Evolutionary conservation across 2,797 vertebrate genomes (phyloP).

Genomic region (Phoebastria nigripes): DNA sequence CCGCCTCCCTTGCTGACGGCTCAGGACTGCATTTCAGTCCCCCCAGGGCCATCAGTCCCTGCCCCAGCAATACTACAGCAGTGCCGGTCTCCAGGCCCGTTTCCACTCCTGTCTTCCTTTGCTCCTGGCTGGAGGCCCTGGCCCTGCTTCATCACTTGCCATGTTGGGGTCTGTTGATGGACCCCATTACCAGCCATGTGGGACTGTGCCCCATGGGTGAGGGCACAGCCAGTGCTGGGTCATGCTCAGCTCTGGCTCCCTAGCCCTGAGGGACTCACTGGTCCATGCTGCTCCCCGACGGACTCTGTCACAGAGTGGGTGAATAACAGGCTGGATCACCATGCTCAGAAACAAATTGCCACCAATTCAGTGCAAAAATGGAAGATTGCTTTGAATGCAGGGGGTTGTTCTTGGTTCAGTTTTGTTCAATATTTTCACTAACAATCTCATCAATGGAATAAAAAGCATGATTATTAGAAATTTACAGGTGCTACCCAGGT

Average conservation of each 20-base stretch:
- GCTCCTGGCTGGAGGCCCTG: background rate
- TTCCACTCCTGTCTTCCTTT: background rate
- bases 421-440: background rate
- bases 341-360: background rate
- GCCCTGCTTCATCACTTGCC: background rate
- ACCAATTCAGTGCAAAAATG: background rate
- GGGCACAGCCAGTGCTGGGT: background rate
- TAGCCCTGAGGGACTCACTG: background rate
- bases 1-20: background rate
- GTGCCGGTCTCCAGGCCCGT: fast-evolving
- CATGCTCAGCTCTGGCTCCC: background rate
- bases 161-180: fast-evolving
- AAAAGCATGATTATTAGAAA: background rate
- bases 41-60: background rate
- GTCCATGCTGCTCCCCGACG: background rate
- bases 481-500: background rate
- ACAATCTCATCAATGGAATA: background rate
- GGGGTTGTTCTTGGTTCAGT: background rate
- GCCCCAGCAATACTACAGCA: fast-evolving
- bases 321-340: background rate
- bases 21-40: background rate
- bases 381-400: background rate
- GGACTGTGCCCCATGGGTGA: background rate
- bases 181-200: background rate
- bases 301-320: too few relatives aligned